Evolutionary conservation across 2,797 vertebrate species (phyloP), one percentile per base, ranked within the genome.

Genomic region (Ptychobarbus kaznakovi): DNA sequence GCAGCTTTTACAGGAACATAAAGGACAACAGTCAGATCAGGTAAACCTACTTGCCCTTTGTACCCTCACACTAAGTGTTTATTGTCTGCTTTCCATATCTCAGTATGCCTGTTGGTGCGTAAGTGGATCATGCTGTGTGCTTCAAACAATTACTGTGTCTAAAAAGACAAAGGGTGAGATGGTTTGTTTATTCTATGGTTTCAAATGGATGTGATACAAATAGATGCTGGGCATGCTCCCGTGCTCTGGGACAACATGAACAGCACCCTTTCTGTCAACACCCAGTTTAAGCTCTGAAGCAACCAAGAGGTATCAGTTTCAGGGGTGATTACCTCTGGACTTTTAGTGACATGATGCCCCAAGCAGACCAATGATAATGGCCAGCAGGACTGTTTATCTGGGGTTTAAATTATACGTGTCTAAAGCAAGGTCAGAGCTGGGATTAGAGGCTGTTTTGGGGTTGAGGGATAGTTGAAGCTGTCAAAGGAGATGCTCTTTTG

Each of bases 401-500:
- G 12, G 81, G 76, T 38, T 56, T 51, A 66, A 72, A 69, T 16
- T 20, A 68, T 79, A 70, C 32, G 22, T 86, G 42, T 53, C 40
- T 58, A 46, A 56, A 65, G 20, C 83, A 88, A 88, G 83, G 87
- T 88, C 87, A 74, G 32, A 46, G 72, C 65, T 38, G 15, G 76
- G 68, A 77, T 82, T 86, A 84, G 56, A 66, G 40, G n/a, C 79
- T 68, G 44, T 80, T 80, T 32, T 68, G 1, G 22, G 40, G 20
- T 42, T n/a, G 22, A 42, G 73, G 25, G 16, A 56, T 49, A 46
- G 38, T 53, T 46, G 40, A 32, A 75, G n/a, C 46, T 20, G 38
- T 91, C 86, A 90, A 51, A 87, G 70, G 89, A 46, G 20, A 56
- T 32, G 49, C 35, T 79, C 40, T 28, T 53, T 76, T 49, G 63